phyloP scores from a whole-genome alignment of 2,888 invertebrate genomes.

The Osmoderma eremita region DNA sequence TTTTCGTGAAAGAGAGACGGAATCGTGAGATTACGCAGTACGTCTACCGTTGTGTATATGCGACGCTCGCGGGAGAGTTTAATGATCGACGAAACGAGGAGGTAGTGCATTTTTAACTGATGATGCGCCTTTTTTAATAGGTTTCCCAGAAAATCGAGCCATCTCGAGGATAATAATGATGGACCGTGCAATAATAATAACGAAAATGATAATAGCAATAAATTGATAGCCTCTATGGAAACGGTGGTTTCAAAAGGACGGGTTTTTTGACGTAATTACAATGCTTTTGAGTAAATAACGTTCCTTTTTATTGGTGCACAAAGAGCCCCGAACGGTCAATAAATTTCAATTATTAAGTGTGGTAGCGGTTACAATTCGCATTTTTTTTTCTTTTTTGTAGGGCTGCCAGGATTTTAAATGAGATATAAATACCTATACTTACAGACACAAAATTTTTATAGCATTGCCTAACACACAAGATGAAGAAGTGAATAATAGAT shows the following conservation, averaged over 20 bases:
- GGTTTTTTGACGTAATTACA: constrained; percentile 26
- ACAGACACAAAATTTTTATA: not conserved
- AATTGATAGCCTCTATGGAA: constrained; percentile 30
- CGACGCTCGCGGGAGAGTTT: constrained; percentile 1
- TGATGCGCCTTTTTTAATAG: constrained; percentile 27
- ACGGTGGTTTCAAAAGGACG: constrained; percentile 22
- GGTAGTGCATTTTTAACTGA: constrained; percentile 13
- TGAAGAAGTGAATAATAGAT: too few species aligned
- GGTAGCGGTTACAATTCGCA: constrained; percentile 27
- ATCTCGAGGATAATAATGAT: constrained; percentile 18
- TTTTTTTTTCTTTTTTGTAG: constrained; percentile 2
- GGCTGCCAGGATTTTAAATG: not conserved
- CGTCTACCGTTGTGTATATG: too few species aligned
- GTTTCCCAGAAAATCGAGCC: constrained; percentile 32
- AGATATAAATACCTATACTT: not conserved
- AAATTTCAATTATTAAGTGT: constrained; percentile 27
- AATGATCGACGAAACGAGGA: constrained; percentile 17
- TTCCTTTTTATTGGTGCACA: constrained; percentile 23
- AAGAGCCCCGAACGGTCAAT: constrained; percentile 21
- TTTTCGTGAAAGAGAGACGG: not conserved
- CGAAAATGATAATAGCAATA: constrained; percentile 19
- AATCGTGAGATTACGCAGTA: constrained; percentile 4
- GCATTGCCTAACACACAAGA: too few species aligned
- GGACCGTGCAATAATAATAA: constrained; percentile 21
- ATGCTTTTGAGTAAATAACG: constrained; percentile 27